phyloP scores from a whole-genome alignment of 1,140 invertebrate genomes.

The Penaeus indicus region DNA sequence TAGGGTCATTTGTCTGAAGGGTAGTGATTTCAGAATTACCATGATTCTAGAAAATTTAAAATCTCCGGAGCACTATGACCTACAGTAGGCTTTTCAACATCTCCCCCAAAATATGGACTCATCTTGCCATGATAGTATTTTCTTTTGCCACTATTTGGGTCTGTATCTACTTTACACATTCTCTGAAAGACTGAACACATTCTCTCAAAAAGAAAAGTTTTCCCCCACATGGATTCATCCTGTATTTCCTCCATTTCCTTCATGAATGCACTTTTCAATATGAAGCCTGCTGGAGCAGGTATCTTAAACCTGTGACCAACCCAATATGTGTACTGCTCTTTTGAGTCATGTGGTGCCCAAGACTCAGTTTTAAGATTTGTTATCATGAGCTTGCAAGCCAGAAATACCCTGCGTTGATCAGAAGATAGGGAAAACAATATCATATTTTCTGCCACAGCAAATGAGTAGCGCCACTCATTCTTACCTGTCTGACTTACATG shows the following conservation, averaged over 20 bases:
- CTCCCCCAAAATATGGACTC: constrained; percentile 26
- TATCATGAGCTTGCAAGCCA: constrained; percentile 33
- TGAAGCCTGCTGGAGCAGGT: constrained; percentile 28
- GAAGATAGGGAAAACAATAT: neutral
- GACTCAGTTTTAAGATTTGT: constrained; percentile 20
- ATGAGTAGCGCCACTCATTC: constrained; percentile 30
- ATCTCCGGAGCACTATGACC: constrained; percentile 33
- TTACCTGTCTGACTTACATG: constrained; percentile 9
- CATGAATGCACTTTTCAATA: constrained; percentile 33
- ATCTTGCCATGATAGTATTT: constrained; percentile 29
- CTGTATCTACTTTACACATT: constrained; percentile 9
- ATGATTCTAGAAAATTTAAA: constrained; percentile 3
- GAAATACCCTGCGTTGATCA: neutral
- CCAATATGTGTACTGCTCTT: constrained; percentile 36
- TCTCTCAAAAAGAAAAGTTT: neutral
- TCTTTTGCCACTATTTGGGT: neutral
- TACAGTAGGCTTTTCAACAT: neutral
- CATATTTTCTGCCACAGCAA: constrained; percentile 15
- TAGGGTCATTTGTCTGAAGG: too few relatives aligned
- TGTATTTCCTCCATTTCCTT: constrained; percentile 24
- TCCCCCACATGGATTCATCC: neutral
- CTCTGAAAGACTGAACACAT: constrained; percentile 33
- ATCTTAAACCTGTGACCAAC: constrained; percentile 37
- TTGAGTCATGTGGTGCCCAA: constrained; percentile 17
- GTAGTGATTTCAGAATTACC: neutral